These are phyloP conservation scores for Syngnathus rostellatus DNA, from an alignment of 2,797 vertebrate species.

Conservation along the genomic window DNA sequence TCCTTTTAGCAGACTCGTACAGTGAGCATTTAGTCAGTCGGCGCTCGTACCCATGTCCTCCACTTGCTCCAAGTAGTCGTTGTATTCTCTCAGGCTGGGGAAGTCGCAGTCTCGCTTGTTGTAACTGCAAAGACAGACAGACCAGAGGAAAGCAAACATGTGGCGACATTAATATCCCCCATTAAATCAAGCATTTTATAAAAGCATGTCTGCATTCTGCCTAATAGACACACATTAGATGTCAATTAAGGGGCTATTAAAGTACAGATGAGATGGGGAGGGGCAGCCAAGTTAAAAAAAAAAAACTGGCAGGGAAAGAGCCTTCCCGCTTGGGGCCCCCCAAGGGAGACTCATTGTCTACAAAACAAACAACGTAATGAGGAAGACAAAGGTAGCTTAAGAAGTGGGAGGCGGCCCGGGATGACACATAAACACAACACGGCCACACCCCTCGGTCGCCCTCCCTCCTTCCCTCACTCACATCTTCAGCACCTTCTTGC, in stretches of 20 bases:
- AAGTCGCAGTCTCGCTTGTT: slow-evolving; percentile 97
- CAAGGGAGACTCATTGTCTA: slow-evolving; percentile 67
- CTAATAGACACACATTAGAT: slow-evolving; percentile 59
- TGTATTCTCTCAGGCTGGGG: slow-evolving; percentile 82
- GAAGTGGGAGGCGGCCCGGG: slow-evolving; percentile 57
- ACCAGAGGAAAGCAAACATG: slow-evolving; percentile 27
- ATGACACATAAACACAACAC: slow-evolving; percentile 56
- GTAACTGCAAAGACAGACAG: slow-evolving; percentile 73
- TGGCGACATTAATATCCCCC: slow-evolving; percentile 40
- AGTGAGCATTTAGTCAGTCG: not conserved
- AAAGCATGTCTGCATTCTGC: slow-evolving; percentile 47
- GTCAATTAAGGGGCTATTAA: slow-evolving; percentile 65
- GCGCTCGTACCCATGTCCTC: slow-evolving; percentile 83
- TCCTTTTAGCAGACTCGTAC: slow-evolving; percentile 9
- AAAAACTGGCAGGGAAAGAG: slow-evolving; percentile 64
- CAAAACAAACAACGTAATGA: slow-evolving; percentile 75
- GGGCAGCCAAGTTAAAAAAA: slow-evolving; percentile 36
- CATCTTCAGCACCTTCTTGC: slow-evolving; percentile 97
- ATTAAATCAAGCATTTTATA: slow-evolving; percentile 59
- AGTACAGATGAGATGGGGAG: slow-evolving; percentile 57
- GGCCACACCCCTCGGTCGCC: slow-evolving; percentile 28
- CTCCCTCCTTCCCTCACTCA: slow-evolving; percentile 45
- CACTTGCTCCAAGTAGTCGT: slow-evolving; percentile 92
- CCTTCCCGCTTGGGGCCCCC: slow-evolving; percentile 51
- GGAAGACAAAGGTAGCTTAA: slow-evolving; percentile 70